Evolutionary conservation across 2,113 vertebrate genomes (phyloP).

Genomic region (Poeciliopsis turrubarensis): DNA sequence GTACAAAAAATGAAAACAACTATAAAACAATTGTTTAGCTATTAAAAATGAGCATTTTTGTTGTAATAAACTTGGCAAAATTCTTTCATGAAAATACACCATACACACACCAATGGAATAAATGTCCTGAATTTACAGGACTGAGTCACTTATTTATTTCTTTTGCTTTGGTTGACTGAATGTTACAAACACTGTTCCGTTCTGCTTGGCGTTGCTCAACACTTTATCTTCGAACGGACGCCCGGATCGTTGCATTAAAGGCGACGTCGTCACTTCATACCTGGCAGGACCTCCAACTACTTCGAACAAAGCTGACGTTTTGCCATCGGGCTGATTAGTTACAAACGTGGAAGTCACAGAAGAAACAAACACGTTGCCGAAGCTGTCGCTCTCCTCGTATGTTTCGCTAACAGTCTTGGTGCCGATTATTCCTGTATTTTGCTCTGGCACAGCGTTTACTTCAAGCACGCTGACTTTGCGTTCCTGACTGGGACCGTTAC

Average conservation of each 20-base stretch:
- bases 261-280: conserved; percentile 79
- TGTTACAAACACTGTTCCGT: conserved; percentile 81
- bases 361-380: conserved; percentile 86
- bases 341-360: conserved; percentile 85
- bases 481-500: conserved; percentile 64
- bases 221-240: conserved; percentile 70
- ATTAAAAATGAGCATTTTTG: conserved; percentile 49
- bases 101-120: conserved; percentile 56
- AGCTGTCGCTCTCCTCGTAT: conserved; percentile 86
- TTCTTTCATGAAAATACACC: conserved; percentile 29
- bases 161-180: conserved; percentile 80
- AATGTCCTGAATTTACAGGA: conserved; percentile 26
- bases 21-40: conserved; percentile 41
- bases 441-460: conserved; percentile 80
- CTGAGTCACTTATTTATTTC: conserved; percentile 36
- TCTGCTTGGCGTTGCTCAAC: conserved; percentile 69
- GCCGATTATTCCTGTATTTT: conserved; percentile 79
- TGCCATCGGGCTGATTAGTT: conserved; percentile 83
- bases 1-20: conserved; percentile 69
- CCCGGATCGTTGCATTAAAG: conserved; percentile 69
- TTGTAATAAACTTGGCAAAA: conserved; percentile 48
- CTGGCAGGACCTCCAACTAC: conserved; percentile 73
- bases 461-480: conserved; percentile 86
- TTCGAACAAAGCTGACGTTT: conserved; percentile 72
- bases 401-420: conserved; percentile 87